Evolutionary conservation across 2,113 vertebrate species (phyloP).

Genomic region (Halcyon senegalensis): DNA sequence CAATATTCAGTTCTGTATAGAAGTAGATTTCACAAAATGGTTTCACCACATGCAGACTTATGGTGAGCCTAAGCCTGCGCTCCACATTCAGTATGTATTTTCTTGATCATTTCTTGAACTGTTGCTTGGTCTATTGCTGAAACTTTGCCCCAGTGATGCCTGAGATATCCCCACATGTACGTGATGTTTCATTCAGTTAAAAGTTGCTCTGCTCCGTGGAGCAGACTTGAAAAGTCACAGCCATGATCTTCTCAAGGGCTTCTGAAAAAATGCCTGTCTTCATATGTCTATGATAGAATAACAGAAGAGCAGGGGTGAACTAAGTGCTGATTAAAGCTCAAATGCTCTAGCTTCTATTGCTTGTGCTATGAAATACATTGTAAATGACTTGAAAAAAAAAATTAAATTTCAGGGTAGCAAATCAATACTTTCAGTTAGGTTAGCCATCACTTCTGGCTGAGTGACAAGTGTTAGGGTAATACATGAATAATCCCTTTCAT

Average conservation of each 20-base stretch:
- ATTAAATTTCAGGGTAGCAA: neutral
- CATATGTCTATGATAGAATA: neutral
- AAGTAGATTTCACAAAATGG: neutral
- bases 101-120: neutral
- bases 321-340: neutral
- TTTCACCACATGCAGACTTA: neutral
- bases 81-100: neutral
- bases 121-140: neutral
- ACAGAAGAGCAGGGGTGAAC: neutral
- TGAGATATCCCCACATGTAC: neutral
- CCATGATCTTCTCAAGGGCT: neutral
- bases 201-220: neutral
- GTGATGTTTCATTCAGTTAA: neutral
- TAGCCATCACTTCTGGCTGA: constrained; percentile 8
- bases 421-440: constrained; percentile 29
- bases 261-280: neutral
- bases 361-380: neutral
- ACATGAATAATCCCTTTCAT: neutral
- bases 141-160: neutral
- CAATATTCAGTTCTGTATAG: neutral
- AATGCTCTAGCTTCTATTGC: neutral
- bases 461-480: neutral
- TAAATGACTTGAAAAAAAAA: neutral
- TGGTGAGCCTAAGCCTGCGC: neutral
- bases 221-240: neutral